These are phyloP conservation scores for Phaenicophaeus curvirostris DNA, from an alignment of 2,797 vertebrate genomes.

Conservation along the genomic window DNA sequence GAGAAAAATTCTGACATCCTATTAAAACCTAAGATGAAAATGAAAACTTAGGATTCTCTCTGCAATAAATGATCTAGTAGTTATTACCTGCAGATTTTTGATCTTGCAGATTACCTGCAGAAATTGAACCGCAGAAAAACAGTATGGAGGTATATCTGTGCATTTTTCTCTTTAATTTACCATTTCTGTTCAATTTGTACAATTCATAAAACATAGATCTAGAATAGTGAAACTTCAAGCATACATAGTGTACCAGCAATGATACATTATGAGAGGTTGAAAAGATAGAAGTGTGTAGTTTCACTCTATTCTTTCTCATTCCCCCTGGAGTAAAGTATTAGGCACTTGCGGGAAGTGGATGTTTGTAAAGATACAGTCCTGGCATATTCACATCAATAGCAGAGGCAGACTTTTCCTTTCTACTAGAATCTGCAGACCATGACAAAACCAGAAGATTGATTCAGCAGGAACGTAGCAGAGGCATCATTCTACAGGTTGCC, in stretches of 20 bases:
- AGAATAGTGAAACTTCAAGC: background rate
- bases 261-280: background rate
- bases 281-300: background rate
- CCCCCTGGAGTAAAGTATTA: background rate
- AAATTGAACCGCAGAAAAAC: background rate
- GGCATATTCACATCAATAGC: background rate
- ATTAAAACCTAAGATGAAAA: background rate
- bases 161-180: background rate
- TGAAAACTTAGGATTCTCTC: background rate
- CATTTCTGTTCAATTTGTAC: background rate
- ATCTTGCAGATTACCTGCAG: too few species aligned
- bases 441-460: background rate
- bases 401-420: background rate
- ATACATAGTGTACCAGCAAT: accelerated
- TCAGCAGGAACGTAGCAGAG: too few species aligned
- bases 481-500: too few species aligned
- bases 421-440: background rate
- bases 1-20: background rate
- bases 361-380: background rate
- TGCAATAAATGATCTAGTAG: background rate
- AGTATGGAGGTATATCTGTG: background rate
- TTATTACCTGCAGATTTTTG: background rate
- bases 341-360: background rate
- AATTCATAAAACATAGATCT: background rate
- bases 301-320: background rate